Evolutionary conservation across 2,888 invertebrate species (phyloP), one percentile per base, ranked within the genome.

Genomic region (Antheraea yamamai): DNA sequence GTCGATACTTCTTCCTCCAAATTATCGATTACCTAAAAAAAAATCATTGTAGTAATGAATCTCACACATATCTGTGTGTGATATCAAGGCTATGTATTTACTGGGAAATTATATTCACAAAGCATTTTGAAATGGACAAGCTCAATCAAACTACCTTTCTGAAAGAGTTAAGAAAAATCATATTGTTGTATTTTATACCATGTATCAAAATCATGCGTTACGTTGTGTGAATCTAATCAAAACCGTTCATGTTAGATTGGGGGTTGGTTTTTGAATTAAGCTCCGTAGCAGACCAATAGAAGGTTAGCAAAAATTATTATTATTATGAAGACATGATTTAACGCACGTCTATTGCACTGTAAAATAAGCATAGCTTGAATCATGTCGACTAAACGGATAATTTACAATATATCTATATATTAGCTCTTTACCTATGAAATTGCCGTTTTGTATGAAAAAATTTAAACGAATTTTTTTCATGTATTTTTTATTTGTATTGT

Each of bases 11-110:
- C 92, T 72, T 92, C 92, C 79, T 91, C 90, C 64, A 87, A 78
- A 79, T 90, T 90, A 71, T 95, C 93, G 74, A 95, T 87, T 51
- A 92, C 92, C 94, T 94, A 64, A 76, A 85, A 81, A n/a, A 74
- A 35, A 72, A 73, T 55, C 12, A 47, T 47, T 7, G 7, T 47
- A 47, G 47, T 47, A 12, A 47, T 47, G 47, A 47, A 12, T 12
- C 12, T 12, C 10, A 47, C 47, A 47, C 47, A 47, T 10, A 8
- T 39, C 39, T 39, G 39, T 10, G 39, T 39, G 39, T 4, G 39
- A 39, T 39, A 39, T 39, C 39, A 39, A 39, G 7, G 10, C 39
- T 39, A 39, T 39, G 39, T 39, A 39, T 39, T 39, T 39, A 10
- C 14, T 74, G 8, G 4, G 10, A 70, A 52, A 74, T 51, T n/a